A percentile compares a stretch with the other conserved stretches of the same genome.
Conservation (phyloP, 2,113 vertebrate species). For the Varanus komodoensis region DNA sequence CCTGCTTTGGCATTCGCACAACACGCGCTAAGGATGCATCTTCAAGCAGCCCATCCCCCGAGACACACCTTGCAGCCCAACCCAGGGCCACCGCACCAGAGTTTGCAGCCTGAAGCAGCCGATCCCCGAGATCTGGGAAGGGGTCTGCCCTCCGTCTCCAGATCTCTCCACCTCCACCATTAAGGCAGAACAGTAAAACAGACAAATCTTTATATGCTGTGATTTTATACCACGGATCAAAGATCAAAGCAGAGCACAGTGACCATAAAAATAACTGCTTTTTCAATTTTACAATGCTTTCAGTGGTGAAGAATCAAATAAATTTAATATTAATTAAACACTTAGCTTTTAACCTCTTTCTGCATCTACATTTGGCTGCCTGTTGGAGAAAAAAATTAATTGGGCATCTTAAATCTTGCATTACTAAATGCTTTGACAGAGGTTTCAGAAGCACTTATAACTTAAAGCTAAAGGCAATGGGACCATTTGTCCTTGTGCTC, state of each 20-base stretch:
- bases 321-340: conserved; percentile 89
- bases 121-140: conserved; percentile 2
- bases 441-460: conserved; percentile 79
- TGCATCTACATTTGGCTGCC: conserved; percentile 83
- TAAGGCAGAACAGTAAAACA: conserved; percentile 70
- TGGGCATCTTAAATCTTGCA: conserved; percentile 82
- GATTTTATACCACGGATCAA: conserved; percentile 80
- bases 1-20: no score
- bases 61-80: no score
- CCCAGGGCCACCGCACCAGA: no score
- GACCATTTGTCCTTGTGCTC: conserved; percentile 70
- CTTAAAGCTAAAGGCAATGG: conserved; percentile 68
- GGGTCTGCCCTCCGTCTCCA: background rate
- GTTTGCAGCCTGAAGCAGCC: background rate
- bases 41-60: no score
- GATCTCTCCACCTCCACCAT: conserved; percentile 16
- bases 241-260: conserved; percentile 82
- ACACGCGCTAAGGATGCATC: no score
- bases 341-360: conserved; percentile 85
- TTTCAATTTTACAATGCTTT: conserved; percentile 85
- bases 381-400: conserved; percentile 81
- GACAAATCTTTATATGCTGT: conserved; percentile 67
- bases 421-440: conserved; percentile 78
- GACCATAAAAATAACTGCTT: conserved; percentile 84
- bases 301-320: conserved; percentile 83